Evolutionary conservation across 2,888 invertebrate species (phyloP).

Genomic region (Teleogryllus oceanicus): DNA sequence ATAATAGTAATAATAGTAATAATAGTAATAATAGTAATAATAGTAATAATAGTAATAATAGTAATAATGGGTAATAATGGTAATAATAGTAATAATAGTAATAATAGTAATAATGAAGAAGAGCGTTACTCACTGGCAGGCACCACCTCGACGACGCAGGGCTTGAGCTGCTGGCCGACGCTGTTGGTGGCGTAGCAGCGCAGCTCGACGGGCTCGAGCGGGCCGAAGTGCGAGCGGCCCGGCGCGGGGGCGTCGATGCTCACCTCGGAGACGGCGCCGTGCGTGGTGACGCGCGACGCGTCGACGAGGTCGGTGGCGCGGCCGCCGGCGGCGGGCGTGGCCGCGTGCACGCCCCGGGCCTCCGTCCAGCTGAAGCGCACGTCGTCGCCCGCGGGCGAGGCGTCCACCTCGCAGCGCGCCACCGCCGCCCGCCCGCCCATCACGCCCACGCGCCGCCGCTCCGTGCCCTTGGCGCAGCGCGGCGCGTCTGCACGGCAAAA

Average conservation of each 20-base stretch:
- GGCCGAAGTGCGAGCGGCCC: constrained; percentile 55
- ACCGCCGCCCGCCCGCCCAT: constrained; percentile 69
- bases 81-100: too few species aligned
- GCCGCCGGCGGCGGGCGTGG: constrained; percentile 64
- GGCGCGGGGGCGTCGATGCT: constrained; percentile 59
- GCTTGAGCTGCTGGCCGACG: constrained; percentile 74
- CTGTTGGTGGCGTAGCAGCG: constrained; percentile 86
- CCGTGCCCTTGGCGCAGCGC: constrained; percentile 69
- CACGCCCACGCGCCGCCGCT: constrained; percentile 67
- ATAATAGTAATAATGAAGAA: constrained; percentile 3
- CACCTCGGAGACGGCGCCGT: constrained; percentile 53
- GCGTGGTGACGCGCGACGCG: constrained; percentile 55
- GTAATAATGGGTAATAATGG: too few species aligned
- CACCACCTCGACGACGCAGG: constrained; percentile 77
- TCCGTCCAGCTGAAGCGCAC: constrained; percentile 81
- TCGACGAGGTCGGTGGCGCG: constrained; percentile 53
- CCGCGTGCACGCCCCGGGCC: constrained; percentile 59
- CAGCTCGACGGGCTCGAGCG: constrained; percentile 45
- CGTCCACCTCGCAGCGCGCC: constrained; percentile 77
- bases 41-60: too few species aligned
- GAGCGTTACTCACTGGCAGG: constrained; percentile 66
- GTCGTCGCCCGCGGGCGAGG: constrained; percentile 66
- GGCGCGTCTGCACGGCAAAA: constrained; percentile 61
- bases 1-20: too few species aligned
- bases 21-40: too few species aligned